Evolutionary conservation across 2,797 vertebrate species (phyloP).

Genomic region (Paedocypris micromegethes): DNA sequence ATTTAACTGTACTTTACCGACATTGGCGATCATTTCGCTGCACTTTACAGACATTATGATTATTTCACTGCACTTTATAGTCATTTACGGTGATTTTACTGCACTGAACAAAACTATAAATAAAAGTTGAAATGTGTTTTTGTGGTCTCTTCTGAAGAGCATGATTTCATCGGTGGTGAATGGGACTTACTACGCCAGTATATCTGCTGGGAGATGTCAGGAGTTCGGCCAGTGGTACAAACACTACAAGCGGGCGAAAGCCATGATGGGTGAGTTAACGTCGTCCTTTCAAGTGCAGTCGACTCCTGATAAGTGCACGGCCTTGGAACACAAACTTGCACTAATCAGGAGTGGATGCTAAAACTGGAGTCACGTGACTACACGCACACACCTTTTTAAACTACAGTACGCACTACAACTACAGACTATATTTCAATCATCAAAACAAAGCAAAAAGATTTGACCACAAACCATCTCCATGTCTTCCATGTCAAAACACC

Average conservation of each 20-base stretch:
- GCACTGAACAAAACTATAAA: not conserved
- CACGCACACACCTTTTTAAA: not conserved
- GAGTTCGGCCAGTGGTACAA: constrained; percentile 99
- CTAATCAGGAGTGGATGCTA: not conserved
- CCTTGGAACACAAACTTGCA: not conserved
- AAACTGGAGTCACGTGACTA: not conserved
- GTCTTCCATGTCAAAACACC: too few relatives aligned
- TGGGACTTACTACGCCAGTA: constrained; percentile 97
- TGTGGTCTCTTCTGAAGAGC: constrained; percentile 70
- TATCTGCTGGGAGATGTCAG: constrained; percentile 96
- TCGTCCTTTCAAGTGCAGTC: not conserved
- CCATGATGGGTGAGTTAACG: constrained; percentile 61
- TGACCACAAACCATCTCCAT: too few relatives aligned
- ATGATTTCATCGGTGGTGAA: constrained; percentile 99
- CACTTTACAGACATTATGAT: too few relatives aligned
- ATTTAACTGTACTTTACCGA: too few relatives aligned
- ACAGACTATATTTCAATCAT: too few relatives aligned
- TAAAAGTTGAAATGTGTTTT: constrained; percentile 1
- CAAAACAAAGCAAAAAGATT: too few relatives aligned
- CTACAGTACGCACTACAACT: too few relatives aligned
- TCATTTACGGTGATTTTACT: too few relatives aligned
- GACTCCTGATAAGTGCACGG: too few relatives aligned
- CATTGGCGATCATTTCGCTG: too few relatives aligned
- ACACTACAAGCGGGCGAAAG: constrained; percentile 98
- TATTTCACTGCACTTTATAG: too few relatives aligned